A percentile compares a stretch with the other conserved stretches of the same genome.
Evolutionary conservation across 2,888 invertebrate species (phyloP).

Genomic region (Zootermopsis nevadensis): DNA sequence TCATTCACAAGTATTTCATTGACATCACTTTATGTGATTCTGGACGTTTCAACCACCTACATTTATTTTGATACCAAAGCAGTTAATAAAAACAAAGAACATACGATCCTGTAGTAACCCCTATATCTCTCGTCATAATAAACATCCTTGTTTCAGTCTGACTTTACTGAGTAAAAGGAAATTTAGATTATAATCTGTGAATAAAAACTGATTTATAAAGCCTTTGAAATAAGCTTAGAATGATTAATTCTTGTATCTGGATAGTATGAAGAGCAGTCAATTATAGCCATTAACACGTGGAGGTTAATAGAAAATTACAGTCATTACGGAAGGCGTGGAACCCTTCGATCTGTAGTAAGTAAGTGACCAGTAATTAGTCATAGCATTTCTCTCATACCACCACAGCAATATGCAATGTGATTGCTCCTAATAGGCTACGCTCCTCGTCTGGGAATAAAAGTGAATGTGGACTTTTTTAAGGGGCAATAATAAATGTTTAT

Average conservation of each 20-base stretch:
- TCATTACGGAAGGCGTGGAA: neutral
- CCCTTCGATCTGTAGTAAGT: neutral
- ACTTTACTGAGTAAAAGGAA: neutral
- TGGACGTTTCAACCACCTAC: no score
- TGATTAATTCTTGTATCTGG: neutral
- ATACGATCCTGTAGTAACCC: no score
- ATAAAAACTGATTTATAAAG: neutral
- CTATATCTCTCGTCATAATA: no score
- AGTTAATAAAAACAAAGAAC: no score
- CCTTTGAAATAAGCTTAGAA: neutral
- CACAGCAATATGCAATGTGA: neutral
- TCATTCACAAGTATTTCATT: no score
- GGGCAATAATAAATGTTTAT: no score
- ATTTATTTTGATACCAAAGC: no score
- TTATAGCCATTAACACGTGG: neutral
- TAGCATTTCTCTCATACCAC: neutral
- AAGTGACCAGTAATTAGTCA: neutral
- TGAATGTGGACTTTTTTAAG: no score
- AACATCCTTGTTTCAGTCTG: neutral
- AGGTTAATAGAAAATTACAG: neutral
- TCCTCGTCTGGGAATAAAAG: no score
- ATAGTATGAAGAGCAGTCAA: neutral
- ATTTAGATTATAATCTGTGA: neutral
- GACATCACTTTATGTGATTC: no score
- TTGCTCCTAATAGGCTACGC: neutral